Conservation (phyloP, 1,140 invertebrate species). For the Papilio polytes region DNA sequence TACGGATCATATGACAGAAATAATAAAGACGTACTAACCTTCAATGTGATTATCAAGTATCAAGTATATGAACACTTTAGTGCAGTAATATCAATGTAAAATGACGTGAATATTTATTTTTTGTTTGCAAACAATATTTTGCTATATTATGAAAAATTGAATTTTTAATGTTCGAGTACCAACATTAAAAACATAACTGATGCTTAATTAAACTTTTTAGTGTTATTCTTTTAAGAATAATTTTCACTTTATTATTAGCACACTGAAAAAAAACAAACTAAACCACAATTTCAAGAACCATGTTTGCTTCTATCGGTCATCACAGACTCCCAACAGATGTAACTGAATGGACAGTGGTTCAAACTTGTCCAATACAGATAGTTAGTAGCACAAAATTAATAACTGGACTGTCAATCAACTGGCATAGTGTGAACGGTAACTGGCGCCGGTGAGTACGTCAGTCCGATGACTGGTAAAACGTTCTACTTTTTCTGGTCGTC, state of each 20-base stretch:
- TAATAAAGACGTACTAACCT: conserved; percentile 25
- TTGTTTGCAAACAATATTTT: conserved; percentile 39
- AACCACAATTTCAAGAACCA: background rate
- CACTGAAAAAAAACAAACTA: background rate
- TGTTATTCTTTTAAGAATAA: background rate
- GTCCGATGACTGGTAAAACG: too few relatives aligned
- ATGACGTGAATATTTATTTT: conserved; percentile 5
- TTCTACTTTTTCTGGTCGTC: too few relatives aligned
- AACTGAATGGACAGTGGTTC: too few relatives aligned
- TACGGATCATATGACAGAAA: background rate
- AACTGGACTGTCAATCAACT: too few relatives aligned
- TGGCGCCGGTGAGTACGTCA: too few relatives aligned
- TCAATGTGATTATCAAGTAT: conserved; percentile 32
- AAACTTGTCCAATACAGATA: too few relatives aligned
- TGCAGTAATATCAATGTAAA: conserved; percentile 17
- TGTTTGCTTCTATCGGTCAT: background rate
- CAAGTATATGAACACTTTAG: conserved; percentile 3
- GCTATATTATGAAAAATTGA: background rate
- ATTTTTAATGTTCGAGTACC: background rate
- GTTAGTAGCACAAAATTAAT: too few relatives aligned
- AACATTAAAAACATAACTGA: conserved; percentile 7
- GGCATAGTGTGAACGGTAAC: too few relatives aligned
- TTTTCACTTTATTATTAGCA: background rate
- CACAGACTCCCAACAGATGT: too few relatives aligned
- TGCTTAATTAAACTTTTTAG: background rate